phyloP scores from a whole-genome alignment of 2,797 vertebrate species.

The Oreochromis grahami region DNA sequence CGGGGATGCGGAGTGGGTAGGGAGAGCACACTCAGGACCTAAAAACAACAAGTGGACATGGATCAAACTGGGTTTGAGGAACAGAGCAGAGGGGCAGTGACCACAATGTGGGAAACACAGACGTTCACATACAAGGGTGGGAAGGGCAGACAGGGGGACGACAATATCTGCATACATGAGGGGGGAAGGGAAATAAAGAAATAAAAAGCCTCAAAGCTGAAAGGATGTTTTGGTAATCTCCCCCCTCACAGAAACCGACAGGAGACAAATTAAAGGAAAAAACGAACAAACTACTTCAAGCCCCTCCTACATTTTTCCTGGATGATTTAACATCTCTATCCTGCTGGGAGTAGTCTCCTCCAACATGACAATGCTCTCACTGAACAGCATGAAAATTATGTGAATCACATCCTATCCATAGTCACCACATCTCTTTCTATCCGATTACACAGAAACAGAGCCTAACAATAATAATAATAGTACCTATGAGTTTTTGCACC shows the following conservation, averaged over 20 bases:
- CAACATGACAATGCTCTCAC: not conserved
- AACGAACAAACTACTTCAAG: not conserved
- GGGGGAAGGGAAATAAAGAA: not conserved
- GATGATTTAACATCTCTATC: not conserved
- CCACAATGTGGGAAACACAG: conserved; percentile 35
- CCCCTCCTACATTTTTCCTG: not conserved
- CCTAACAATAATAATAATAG: too few species aligned
- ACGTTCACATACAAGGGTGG: conserved; percentile 9
- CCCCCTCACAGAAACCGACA: not conserved
- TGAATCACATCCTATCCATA: not conserved
- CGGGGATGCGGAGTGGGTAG: conserved; percentile 72
- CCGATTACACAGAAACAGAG: not conserved
- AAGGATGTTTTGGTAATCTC: not conserved
- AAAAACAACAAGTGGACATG: conserved; percentile 63
- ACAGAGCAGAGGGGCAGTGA: conserved; percentile 33
- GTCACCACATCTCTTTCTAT: accelerated
- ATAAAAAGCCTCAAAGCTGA: not conserved
- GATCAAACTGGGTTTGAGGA: conserved; percentile 56
- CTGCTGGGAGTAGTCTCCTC: not conserved
- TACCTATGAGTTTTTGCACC: not conserved
- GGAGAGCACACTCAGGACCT: conserved; percentile 78
- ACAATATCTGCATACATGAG: not conserved
- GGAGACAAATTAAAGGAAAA: not conserved
- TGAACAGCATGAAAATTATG: not conserved
- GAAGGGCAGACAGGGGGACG: not conserved